A percentile compares a stretch with the other conserved stretches of the same genome.
Conservation (phyloP, 1,140 invertebrate species). For the Phortica variegata region DNA sequence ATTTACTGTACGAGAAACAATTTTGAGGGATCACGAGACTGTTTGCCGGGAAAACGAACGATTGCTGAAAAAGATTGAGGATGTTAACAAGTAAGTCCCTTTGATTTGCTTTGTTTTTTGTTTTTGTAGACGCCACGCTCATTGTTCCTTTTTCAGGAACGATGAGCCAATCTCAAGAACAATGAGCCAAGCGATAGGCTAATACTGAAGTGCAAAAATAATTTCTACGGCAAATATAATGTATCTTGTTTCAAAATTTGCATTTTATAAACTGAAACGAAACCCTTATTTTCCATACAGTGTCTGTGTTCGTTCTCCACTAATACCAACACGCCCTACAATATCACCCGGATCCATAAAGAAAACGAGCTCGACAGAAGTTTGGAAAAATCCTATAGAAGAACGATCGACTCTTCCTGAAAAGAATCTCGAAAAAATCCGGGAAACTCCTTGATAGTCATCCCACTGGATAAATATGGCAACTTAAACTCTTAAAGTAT, state of each 20-base stretch:
- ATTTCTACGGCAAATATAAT: conserved; percentile 1
- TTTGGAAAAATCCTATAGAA: conserved; percentile 70
- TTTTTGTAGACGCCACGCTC: conserved; percentile 28
- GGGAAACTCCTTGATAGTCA: too few species aligned
- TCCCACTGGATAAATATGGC: too few species aligned
- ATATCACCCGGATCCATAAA: conserved; percentile 63
- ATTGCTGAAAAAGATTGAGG: conserved; percentile 81
- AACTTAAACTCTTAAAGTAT: too few species aligned
- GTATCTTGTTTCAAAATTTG: neutral
- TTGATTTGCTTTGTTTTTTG: conserved; percentile 12
- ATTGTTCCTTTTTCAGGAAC: conserved; percentile 52
- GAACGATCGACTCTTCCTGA: too few species aligned
- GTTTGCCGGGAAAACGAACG: conserved; percentile 89
- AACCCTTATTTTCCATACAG: conserved; percentile 47
- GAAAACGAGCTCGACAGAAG: conserved; percentile 61
- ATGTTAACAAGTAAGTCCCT: conserved; percentile 75
- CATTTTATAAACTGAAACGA: conserved; percentile 12
- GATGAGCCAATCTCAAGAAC: conserved; percentile 47
- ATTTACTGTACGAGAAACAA: conserved; percentile 74
- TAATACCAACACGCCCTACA: conserved; percentile 72
- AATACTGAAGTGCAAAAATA: neutral
- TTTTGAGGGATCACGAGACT: conserved; percentile 84
- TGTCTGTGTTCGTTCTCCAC: conserved; percentile 75
- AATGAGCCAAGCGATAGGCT: conserved; percentile 31
- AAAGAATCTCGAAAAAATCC: too few species aligned